Conservation (phyloP, 2,113 vertebrate species). For the Heterochromis multidens region DNA sequence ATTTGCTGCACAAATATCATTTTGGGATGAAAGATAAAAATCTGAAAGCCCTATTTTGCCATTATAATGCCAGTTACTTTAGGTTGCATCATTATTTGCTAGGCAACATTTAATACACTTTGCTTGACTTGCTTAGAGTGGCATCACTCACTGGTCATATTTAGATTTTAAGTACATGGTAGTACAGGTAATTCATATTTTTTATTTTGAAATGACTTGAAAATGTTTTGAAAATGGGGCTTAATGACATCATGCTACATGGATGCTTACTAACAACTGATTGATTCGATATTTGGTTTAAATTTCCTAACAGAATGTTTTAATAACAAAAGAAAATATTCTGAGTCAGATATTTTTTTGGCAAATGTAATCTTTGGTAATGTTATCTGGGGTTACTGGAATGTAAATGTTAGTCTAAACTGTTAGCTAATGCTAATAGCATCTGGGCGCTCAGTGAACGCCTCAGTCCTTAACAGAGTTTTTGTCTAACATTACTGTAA, state of each 20-base stretch:
- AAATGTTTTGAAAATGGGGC: not conserved
- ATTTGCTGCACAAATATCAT: not conserved
- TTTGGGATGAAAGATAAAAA: accelerated
- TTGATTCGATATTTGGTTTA: not conserved
- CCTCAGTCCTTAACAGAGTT: not conserved
- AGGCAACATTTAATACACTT: not conserved
- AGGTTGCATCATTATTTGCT: not conserved
- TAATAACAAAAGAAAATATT: not conserved
- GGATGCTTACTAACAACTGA: not conserved
- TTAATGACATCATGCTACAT: not conserved
- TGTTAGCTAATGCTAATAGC: not conserved
- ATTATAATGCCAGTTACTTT: not conserved
- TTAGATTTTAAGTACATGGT: not conserved
- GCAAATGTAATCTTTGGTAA: not conserved
- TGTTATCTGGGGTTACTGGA: not conserved
- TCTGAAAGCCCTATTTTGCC: not conserved
- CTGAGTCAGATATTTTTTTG: not conserved
- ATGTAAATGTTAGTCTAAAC: not conserved
- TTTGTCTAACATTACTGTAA: too few species aligned
- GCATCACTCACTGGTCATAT: not conserved
- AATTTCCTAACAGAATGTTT: not conserved
- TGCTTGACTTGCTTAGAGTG: accelerated
- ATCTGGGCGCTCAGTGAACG: not conserved
- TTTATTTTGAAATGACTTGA: not conserved
- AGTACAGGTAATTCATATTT: not conserved